A percentile compares a stretch with the other conserved stretches of the same genome.
Evolutionary conservation across 92 coral and sea anemone species (phyloP).

Genomic region (Parazoanthus darwini): DNA sequence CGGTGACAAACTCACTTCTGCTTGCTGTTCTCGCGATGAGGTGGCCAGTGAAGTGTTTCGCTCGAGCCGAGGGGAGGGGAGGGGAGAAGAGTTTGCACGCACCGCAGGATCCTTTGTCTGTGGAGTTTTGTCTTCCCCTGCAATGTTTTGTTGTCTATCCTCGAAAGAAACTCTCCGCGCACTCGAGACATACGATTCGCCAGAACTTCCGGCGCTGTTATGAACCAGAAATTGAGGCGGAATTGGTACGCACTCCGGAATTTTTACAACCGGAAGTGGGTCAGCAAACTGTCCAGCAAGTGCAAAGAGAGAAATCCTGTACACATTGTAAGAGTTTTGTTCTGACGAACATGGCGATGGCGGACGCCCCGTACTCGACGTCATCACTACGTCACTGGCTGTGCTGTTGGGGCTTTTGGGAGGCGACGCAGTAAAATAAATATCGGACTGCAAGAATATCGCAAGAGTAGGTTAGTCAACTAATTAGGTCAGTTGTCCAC

Average conservation of each 20-base stretch:
- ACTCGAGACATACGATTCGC: slow-evolving; percentile 12
- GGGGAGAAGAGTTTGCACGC: slow-evolving; percentile 17
- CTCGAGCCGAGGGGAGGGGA: not conserved
- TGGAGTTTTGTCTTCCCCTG: not conserved
- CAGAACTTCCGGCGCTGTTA: not conserved
- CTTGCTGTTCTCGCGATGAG: not conserved
- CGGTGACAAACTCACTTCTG: not conserved
- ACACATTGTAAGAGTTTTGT: slow-evolving; percentile 53
- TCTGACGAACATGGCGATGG: slow-evolving; percentile 51
- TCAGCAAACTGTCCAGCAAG: slow-evolving; percentile 85
- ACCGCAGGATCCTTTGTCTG: slow-evolving; percentile 7
- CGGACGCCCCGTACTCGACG: slow-evolving; percentile 27
- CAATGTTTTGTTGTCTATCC: slow-evolving; percentile 9
- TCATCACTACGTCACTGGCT: slow-evolving; percentile 27
- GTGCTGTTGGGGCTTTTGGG: slow-evolving; percentile 61
- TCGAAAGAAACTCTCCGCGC: slow-evolving; percentile 38
- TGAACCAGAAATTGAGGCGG: slow-evolving; percentile 45
- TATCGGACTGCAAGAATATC: slow-evolving; percentile 71
- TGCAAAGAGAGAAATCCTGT: slow-evolving; percentile 72
- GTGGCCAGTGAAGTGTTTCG: not conserved
- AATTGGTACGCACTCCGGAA: slow-evolving; percentile 48
- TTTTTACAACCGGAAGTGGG: slow-evolving; percentile 62
- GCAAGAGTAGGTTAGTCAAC: not conserved
- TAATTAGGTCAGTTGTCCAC: too few species aligned
- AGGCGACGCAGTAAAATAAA: slow-evolving; percentile 89